Evolutionary conservation across 2,113 vertebrate genomes (phyloP).

Genomic region (Chaetorhynchus papuensis): DNA sequence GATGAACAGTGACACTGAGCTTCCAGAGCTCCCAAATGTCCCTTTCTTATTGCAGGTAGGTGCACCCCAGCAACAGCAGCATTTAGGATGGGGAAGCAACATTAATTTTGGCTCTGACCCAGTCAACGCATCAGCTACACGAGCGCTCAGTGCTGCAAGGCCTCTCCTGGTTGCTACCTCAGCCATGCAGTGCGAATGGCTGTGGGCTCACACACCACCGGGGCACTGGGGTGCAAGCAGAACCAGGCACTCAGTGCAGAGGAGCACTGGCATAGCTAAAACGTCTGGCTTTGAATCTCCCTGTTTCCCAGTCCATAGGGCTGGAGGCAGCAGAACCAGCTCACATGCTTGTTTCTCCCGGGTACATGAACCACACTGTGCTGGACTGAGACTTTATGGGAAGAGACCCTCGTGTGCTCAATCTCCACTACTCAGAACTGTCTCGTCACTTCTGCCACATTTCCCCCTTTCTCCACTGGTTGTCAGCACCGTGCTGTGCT

Average conservation of each 20-base stretch:
- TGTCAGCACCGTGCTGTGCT: slow-evolving; percentile 33
- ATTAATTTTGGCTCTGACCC: neutral
- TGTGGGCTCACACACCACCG: neutral
- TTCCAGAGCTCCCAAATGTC: neutral
- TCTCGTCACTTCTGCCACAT: neutral
- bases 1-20: neutral
- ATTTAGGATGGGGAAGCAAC: neutral
- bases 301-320: neutral
- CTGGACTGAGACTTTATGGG: neutral
- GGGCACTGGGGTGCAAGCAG: neutral
- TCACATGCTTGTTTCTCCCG: accelerated
- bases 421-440: neutral
- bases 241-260: neutral
- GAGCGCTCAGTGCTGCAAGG: neutral
- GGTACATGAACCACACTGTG: neutral
- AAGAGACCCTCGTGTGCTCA: neutral
- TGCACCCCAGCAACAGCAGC: neutral
- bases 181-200: accelerated
- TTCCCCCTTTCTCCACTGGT: slow-evolving; percentile 25
- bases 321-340: neutral
- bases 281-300: neutral
- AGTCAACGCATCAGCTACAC: accelerated
- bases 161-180: neutral
- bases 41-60: neutral
- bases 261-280: neutral